phyloP scores from a whole-genome alignment of 1,140 invertebrate genomes.

The Zaprionus camerounensis region DNA sequence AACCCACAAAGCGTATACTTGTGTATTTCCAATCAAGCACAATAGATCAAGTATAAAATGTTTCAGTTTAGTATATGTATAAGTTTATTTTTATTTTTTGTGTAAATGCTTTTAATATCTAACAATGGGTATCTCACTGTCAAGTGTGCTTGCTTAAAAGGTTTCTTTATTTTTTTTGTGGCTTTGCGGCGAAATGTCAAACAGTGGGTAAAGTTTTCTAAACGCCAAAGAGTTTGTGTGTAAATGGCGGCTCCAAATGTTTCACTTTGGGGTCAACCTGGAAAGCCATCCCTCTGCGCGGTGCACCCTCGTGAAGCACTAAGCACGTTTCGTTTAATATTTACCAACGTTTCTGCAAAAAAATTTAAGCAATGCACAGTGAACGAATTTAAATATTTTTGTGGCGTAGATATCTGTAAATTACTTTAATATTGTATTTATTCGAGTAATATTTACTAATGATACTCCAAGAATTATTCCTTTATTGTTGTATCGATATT shows the following conservation, averaged over 20 bases:
- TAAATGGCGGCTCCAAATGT: slow-evolving; percentile 64
- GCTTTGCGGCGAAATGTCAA: slow-evolving; percentile 77
- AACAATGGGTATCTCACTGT: not conserved
- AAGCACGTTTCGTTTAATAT: not conserved
- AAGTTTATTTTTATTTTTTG: too few relatives aligned
- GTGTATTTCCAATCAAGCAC: too few relatives aligned
- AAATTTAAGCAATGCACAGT: not conserved
- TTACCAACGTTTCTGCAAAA: not conserved
- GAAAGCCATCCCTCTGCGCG: not conserved
- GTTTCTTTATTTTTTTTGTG: slow-evolving; percentile 41
- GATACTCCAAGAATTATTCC: too few relatives aligned
- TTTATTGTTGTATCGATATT: too few relatives aligned
- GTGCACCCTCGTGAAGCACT: not conserved
- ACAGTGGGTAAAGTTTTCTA: slow-evolving; percentile 73
- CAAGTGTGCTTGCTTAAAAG: not conserved
- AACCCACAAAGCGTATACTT: too few relatives aligned
- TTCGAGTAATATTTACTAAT: too few relatives aligned
- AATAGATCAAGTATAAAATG: too few relatives aligned
- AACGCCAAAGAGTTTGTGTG: slow-evolving; percentile 54
- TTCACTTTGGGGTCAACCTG: slow-evolving; percentile 9
- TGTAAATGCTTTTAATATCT: not conserved
- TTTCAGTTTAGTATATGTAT: too few relatives aligned
- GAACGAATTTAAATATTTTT: not conserved
- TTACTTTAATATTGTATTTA: not conserved
- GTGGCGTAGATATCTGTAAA: not conserved